A percentile compares a stretch with the other conserved stretches of the same genome.
Evolutionary conservation across 2,113 vertebrate genomes (phyloP).

Genomic region (Gambusia affinis): DNA sequence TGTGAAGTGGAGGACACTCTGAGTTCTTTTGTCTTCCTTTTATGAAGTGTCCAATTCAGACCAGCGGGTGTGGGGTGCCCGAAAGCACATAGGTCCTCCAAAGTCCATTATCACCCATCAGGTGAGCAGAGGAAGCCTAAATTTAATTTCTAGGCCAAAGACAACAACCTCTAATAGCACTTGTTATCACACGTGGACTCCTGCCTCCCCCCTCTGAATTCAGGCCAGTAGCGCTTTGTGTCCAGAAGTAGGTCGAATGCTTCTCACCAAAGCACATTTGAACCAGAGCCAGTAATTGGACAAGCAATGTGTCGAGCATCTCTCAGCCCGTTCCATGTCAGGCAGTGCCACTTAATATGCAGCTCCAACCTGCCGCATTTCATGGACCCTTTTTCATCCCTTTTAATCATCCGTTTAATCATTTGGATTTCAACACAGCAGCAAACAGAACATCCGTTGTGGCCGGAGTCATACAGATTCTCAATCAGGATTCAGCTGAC

Average conservation of each 20-base stretch:
- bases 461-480: constrained; percentile 27
- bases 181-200: constrained; percentile 71
- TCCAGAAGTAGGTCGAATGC: constrained; percentile 82
- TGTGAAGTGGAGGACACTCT: constrained; percentile 64
- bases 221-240: constrained; percentile 78
- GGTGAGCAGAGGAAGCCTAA: constrained; percentile 39
- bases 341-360: constrained; percentile 68
- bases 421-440: constrained; percentile 59
- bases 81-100: not conserved
- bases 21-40: constrained; percentile 49
- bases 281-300: constrained; percentile 78
- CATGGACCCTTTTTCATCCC: constrained; percentile 67
- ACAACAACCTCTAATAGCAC: constrained; percentile 66
- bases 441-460: constrained; percentile 66
- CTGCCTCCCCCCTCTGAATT: constrained; percentile 71
- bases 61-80: not conserved
- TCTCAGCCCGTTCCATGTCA: constrained; percentile 62
- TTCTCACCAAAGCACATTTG: constrained; percentile 79
- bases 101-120: constrained; percentile 30
- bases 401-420: constrained; percentile 67
- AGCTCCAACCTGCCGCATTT: constrained; percentile 66
- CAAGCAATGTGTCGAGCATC: constrained; percentile 70
- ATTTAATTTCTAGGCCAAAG: constrained; percentile 61
- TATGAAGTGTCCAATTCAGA: constrained; percentile 9
- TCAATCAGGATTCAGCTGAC: constrained; percentile 9